phyloP scores from a whole-genome alignment of 2,797 vertebrate genomes.

The Xenopus petersii region DNA sequence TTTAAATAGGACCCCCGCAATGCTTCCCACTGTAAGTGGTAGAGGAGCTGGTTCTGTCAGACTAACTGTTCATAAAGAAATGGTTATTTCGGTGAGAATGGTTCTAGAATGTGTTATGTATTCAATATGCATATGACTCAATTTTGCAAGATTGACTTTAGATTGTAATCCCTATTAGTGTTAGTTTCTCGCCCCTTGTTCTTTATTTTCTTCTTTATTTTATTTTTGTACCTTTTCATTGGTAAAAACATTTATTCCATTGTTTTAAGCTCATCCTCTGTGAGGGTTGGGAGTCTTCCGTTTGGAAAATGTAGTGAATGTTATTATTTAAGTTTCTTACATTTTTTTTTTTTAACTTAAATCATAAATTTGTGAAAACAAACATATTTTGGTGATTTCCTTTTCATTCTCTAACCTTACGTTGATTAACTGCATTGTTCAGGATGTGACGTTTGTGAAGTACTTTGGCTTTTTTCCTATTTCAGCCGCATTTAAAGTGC shows the following conservation, averaged over 20 bases:
- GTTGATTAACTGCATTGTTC: too few species aligned
- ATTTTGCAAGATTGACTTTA: neutral
- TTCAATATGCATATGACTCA: neutral
- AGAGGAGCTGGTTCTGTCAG: too few species aligned
- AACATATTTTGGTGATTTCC: too few species aligned
- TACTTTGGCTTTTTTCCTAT: too few species aligned
- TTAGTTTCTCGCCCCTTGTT: neutral
- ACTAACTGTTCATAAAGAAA: too few species aligned
- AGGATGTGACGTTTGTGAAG: too few species aligned
- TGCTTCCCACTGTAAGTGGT: too few species aligned
- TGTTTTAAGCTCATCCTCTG: constrained; percentile 11
- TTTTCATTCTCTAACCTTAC: too few species aligned
- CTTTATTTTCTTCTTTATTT: neutral
- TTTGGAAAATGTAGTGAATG: neutral
- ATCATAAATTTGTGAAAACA: neutral
- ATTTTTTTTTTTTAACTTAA: neutral
- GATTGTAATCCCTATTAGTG: neutral
- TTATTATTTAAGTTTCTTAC: too few species aligned
- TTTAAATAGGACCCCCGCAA: too few species aligned
- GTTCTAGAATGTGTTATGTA: neutral
- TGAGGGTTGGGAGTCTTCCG: neutral
- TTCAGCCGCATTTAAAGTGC: too few species aligned
- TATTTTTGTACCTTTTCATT: neutral
- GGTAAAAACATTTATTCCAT: neutral
- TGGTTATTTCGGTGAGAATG: too few species aligned